These are phyloP conservation scores for Drosophila prosaltans DNA, from an alignment of 1,140 invertebrate genomes.

Conservation along the genomic window DNA sequence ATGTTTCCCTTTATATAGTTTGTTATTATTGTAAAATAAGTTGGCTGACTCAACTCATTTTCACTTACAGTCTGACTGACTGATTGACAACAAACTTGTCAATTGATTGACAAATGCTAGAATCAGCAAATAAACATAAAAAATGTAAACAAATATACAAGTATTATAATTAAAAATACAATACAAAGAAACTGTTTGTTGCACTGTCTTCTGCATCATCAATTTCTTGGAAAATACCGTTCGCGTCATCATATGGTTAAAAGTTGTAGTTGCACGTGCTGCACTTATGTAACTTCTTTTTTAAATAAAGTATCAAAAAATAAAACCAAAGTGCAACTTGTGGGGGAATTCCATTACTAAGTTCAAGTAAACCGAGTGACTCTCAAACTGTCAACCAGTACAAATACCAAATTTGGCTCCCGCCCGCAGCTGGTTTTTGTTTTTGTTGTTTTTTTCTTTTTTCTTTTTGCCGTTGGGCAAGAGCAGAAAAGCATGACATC, in stretches of 20 bases:
- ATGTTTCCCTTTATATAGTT: no score
- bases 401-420: conserved; percentile 40
- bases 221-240: conserved; percentile 43
- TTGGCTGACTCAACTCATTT: conserved; percentile 20
- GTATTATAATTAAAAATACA: conserved; percentile 32
- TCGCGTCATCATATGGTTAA: conserved; percentile 26
- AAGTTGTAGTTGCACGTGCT: conserved; percentile 23
- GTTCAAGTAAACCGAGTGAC: conserved; percentile 6
- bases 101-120: conserved; percentile 30
- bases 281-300: conserved; percentile 41
- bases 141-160: conserved; percentile 32
- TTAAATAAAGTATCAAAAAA: background rate
- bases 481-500: conserved; percentile 47
- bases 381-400: conserved; percentile 26
- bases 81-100: conserved; percentile 34
- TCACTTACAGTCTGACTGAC: conserved; percentile 31
- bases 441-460: no score
- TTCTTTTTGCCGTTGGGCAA: conserved; percentile 10
- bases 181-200: conserved; percentile 18
- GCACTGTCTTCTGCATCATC: conserved; percentile 30
- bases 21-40: background rate
- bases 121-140: conserved; percentile 23
- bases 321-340: conserved; percentile 27
- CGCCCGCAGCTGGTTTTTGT: conserved; percentile 8
- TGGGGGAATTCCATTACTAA: conserved; percentile 35